Evolutionary conservation across 2,797 vertebrate species (phyloP).

Genomic region (Liasis olivaceus): DNA sequence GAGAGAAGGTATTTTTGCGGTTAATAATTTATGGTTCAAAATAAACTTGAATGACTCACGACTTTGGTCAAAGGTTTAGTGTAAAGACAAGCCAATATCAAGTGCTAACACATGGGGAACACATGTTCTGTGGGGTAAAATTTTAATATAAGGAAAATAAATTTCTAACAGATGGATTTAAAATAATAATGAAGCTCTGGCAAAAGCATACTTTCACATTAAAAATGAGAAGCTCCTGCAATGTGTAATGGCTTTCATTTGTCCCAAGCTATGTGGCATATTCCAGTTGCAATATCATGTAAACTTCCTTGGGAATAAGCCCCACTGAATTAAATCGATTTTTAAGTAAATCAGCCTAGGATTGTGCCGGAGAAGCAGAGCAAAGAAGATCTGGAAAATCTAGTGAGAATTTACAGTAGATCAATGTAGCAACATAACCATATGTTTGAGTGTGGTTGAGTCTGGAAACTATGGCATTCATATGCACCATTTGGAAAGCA

Average conservation of each 20-base stretch:
- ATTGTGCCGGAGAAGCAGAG: background rate
- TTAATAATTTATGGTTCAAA: conserved; percentile 52
- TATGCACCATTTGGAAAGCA: conserved; percentile 57
- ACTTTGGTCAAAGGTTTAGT: conserved; percentile 56
- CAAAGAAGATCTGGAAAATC: conserved; percentile 48
- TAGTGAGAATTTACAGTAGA: conserved; percentile 57
- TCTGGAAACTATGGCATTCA: conserved; percentile 52
- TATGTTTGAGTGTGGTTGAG: background rate
- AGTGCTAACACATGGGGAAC: conserved; percentile 63
- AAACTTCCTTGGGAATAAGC: background rate
- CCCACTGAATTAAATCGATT: background rate
- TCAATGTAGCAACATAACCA: conserved; percentile 47
- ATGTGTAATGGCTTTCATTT: conserved; percentile 37
- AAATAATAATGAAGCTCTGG: conserved; percentile 68
- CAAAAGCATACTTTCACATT: conserved; percentile 29
- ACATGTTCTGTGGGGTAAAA: conserved; percentile 50
- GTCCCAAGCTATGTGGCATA: conserved; percentile 35
- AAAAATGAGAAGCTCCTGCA: conserved; percentile 45
- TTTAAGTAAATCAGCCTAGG: background rate
- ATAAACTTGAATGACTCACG: conserved; percentile 63
- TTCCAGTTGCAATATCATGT: conserved; percentile 28
- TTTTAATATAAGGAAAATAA: conserved; percentile 58
- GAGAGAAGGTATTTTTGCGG: conserved; percentile 59
- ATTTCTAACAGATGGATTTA: conserved; percentile 55
- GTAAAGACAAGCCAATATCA: conserved; percentile 47